Evolutionary conservation across 2,888 invertebrate genomes (phyloP), one percentile per base, ranked within the genome.

Genomic region (Trichacis sp.): DNA sequence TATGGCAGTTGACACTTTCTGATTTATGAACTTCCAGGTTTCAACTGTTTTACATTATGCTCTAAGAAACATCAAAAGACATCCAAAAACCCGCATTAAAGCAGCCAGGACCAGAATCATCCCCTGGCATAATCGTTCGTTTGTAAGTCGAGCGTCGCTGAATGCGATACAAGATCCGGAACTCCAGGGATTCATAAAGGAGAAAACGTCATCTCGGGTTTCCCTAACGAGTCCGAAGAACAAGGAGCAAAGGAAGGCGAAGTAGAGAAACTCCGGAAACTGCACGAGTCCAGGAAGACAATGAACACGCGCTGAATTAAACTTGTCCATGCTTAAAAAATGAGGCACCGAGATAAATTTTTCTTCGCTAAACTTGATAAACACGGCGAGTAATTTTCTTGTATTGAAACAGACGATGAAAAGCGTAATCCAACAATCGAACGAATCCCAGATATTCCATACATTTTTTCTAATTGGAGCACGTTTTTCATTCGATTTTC

Each of bases 261-360:
- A 53, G 20, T 47, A 47, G 46, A 42, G 47, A 52, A 59, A 58
- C 58, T 51, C n/a, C 46, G 40, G 46, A 17, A 52, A 48, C 48
- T 38, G 38, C 48, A 53, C 46, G 36, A 53, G 47, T 47, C 46
- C 40, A 47, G 38, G 29, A 20, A 24, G 30, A 53, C 47, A 48
- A 52, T 59, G 53, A 53, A 53, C 53, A 43, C 48, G 49, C 49
- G 42, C 17, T 46, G 51, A 46, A 58, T 58, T 51, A 49, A 46
- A 51, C 51, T 53, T 53, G 60, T 60, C 52, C 45, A 53, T 49
- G 43, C 49, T 40, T 59, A 29, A 52, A 42, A 59, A 46, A 24
- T 24, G 24, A 24, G 24, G 8, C 4, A 24, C 8, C 3, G 8
- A 24, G 24, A 24, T 24, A 24, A 24, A 11, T 33, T 33, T 33